Conservation (phyloP, 2,888 invertebrate genomes). For the Agrochola circellaris region DNA sequence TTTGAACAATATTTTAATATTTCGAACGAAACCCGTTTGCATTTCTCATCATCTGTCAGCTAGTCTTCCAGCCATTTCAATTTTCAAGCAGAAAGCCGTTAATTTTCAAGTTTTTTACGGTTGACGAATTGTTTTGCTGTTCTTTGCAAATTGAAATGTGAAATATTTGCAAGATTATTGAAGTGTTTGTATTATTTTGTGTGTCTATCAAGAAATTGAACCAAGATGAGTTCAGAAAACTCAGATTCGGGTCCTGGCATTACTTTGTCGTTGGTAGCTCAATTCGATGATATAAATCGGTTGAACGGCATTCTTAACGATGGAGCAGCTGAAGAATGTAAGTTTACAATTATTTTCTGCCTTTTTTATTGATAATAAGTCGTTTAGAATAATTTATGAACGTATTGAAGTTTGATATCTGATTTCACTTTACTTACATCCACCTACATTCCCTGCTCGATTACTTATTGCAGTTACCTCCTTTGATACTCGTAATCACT, state of each 20-base stretch:
- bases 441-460: slow-evolving; percentile 32
- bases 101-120: slow-evolving; percentile 66
- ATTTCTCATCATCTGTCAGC: slow-evolving; percentile 41
- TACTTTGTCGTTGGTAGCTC: slow-evolving; percentile 92
- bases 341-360: slow-evolving; percentile 70
- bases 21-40: slow-evolving; percentile 50
- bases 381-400: fast-evolving
- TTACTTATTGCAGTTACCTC: not conserved
- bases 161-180: slow-evolving; percentile 40
- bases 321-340: slow-evolving; percentile 93
- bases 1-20: not conserved
- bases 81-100: slow-evolving; percentile 67
- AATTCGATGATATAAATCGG: slow-evolving; percentile 93
- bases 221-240: slow-evolving; percentile 85
- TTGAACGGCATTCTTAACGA: slow-evolving; percentile 92
- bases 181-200: slow-evolving; percentile 51
- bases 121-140: slow-evolving; percentile 53
- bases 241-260: slow-evolving; percentile 83
- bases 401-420: not conserved
- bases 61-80: slow-evolving; percentile 30
- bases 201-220: slow-evolving; percentile 47
- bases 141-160: slow-evolving; percentile 64
- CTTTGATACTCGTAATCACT: too few relatives aligned
- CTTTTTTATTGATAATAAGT: not conserved
- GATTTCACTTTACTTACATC: slow-evolving; percentile 9